Conservation (phyloP, 1,140 invertebrate genomes). For the Leucophenga varia region DNA sequence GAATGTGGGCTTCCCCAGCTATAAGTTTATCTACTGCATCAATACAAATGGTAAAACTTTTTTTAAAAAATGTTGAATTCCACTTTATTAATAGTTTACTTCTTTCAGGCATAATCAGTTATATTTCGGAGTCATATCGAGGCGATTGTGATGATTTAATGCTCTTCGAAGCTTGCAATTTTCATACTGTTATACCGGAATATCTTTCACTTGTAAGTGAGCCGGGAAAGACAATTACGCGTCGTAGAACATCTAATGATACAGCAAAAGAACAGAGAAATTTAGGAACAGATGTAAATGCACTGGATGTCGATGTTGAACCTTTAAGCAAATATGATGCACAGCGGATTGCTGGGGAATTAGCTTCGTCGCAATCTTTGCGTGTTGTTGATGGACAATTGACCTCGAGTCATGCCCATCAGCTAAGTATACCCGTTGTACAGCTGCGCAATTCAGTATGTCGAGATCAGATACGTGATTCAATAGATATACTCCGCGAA, state of each 20-base stretch:
- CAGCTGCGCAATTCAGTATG: constrained; percentile 37
- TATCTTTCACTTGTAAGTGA: constrained; percentile 47
- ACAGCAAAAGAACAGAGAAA: no score
- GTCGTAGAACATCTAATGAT: not conserved
- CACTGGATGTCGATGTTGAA: constrained; percentile 14
- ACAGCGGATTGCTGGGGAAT: constrained; percentile 29
- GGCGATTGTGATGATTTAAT: constrained; percentile 46
- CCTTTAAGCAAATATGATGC: constrained; percentile 31
- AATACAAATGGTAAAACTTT: constrained; percentile 47
- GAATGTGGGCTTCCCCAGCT: constrained; percentile 33
- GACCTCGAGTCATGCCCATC: constrained; percentile 31
- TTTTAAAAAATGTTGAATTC: no score
- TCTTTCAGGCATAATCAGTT: constrained; percentile 39
- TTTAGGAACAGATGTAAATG: no score
- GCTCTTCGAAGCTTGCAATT: constrained; percentile 41
- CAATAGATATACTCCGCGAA: constrained; percentile 34
- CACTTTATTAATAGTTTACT: not conserved
- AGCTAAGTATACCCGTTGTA: constrained; percentile 39
- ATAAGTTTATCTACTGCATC: constrained; percentile 48
- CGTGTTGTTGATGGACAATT: constrained; percentile 33
- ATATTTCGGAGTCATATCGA: constrained; percentile 41
- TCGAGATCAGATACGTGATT: constrained; percentile 36
- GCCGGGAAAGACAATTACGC: constrained; percentile 36
- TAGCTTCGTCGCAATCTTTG: constrained; percentile 38
- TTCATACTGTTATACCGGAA: constrained; percentile 38